These are phyloP conservation scores for Leucophenga maculata DNA, from an alignment of 2,888 invertebrate species.

Conservation along the genomic window DNA sequence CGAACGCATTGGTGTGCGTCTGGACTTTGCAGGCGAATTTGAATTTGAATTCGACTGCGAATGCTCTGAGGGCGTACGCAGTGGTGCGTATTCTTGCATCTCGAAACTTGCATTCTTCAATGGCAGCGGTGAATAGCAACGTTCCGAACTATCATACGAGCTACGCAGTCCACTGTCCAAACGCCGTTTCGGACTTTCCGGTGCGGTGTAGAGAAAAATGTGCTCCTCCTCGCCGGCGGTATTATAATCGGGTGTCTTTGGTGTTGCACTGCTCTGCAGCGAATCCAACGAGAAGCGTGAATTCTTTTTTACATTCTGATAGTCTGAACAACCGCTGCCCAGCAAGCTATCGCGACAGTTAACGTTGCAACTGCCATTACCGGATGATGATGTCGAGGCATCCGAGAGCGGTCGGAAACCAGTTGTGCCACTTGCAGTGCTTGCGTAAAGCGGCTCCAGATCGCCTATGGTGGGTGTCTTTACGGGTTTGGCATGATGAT, in stretches of 20 bases:
- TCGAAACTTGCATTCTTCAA: slow-evolving; percentile 61
- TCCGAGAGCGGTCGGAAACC: slow-evolving; percentile 69
- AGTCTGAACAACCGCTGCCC: slow-evolving; percentile 56
- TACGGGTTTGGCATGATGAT: slow-evolving; percentile 60
- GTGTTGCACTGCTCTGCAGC: slow-evolving; percentile 69
- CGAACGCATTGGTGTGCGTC: slow-evolving; percentile 52
- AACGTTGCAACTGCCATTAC: slow-evolving; percentile 52
- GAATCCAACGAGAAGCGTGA: slow-evolving; percentile 71
- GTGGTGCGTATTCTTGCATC: slow-evolving; percentile 62
- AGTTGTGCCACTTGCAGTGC: slow-evolving; percentile 43
- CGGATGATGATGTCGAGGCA: slow-evolving; percentile 66
- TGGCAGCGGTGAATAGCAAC: slow-evolving; percentile 59
- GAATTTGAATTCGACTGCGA: slow-evolving; percentile 37
- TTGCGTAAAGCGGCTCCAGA: slow-evolving; percentile 67
- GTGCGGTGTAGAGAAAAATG: slow-evolving; percentile 69
- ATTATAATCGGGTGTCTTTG: slow-evolving; percentile 70
- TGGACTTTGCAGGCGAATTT: slow-evolving; percentile 42
- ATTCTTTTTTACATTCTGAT: slow-evolving; percentile 67
- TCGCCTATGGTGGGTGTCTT: slow-evolving; percentile 65
- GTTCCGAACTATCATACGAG: slow-evolving; percentile 63
- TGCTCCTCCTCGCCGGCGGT: slow-evolving; percentile 68
- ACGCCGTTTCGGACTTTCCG: slow-evolving; percentile 67
- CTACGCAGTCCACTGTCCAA: slow-evolving; percentile 63
- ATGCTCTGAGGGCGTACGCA: slow-evolving; percentile 45
- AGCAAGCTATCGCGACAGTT: slow-evolving; percentile 56